Evolutionary conservation across 2,113 vertebrate genomes (phyloP), one percentile per base, ranked within the genome.

Genomic region (Platysteira castanea): DNA sequence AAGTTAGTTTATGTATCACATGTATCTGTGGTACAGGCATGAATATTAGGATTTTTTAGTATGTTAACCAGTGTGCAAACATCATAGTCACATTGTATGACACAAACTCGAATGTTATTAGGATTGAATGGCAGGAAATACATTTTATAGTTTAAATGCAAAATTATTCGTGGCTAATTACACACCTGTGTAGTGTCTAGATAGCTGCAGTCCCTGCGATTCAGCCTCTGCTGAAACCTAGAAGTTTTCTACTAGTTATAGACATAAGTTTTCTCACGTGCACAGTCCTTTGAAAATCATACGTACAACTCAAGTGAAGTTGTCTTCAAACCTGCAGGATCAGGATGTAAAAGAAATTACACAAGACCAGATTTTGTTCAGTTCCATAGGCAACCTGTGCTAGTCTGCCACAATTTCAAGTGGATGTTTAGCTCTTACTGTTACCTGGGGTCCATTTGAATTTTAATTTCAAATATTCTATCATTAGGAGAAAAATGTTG

Each of bases 31-130:
- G 28, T 37, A 41, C 33, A 64, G 56, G 16, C n/a, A 47, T 44
- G 19, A 64, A 64, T 59, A n/a, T 22, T 75, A 52, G 57, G 19
- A 63, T 42, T 59, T 87, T 84, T 22, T 71, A 44, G 12, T 54
- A 6, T 13, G 15, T 39, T 89, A 59, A 30, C 21, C 23, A 39
- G 5, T 44, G 37, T 89, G 65, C 60, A 84, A 21, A 53, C 13
- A 19, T 0, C 0, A 11, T 28, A 53, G 31, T 67, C 33, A 47
- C 1, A 0, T 21, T 71, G 8, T 71, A 10, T 68, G 60, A 54
- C 37, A 60, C 7, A 3, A 65, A 26, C 9, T 56, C 7, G 53
- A 46, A 26, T 63, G 8, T 49, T 61, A 9, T 4, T 68, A 24
- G 59, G 16, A 20, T 31, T 93, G 27, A 84, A 64, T 81, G 23